Percentiles rank a stretch among this genome's conserved stretches.
Conservation (phyloP, 2,888 invertebrate genomes). For the Xestia c-nigrum region DNA sequence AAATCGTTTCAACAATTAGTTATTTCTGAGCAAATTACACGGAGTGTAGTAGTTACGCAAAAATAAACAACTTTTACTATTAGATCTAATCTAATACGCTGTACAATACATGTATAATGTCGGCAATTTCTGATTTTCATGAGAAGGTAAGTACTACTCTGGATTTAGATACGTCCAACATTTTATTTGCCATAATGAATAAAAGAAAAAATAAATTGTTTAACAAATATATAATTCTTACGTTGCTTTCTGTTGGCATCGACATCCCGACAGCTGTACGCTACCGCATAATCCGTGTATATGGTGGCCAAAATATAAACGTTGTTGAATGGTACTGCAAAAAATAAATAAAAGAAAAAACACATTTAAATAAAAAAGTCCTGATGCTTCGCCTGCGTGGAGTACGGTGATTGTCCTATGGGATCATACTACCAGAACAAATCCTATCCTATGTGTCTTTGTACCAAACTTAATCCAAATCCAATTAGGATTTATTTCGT, state of each 20-base stretch:
- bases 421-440: not conserved
- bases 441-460: not conserved
- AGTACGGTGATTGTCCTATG: not conserved
- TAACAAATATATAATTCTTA: conserved; percentile 61
- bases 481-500: not conserved
- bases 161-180: not conserved
- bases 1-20: not conserved
- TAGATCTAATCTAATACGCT: not conserved
- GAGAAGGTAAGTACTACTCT: too few species aligned
- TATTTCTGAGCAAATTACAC: not conserved
- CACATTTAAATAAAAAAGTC: not conserved
- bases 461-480: not conserved
- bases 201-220: not conserved
- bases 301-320: conserved; percentile 92
- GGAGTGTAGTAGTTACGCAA: not conserved
- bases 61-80: not conserved
- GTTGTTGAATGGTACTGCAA: conserved; percentile 78
- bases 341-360: not conserved
- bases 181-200: not conserved
- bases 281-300: conserved; percentile 91
- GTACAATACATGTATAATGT: too few species aligned
- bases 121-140: too few species aligned
- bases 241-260: conserved; percentile 76
- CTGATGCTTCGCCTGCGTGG: not conserved
- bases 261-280: conserved; percentile 91